phyloP scores from a whole-genome alignment of 2,797 vertebrate genomes.

The Gymnodraco acuticeps region DNA sequence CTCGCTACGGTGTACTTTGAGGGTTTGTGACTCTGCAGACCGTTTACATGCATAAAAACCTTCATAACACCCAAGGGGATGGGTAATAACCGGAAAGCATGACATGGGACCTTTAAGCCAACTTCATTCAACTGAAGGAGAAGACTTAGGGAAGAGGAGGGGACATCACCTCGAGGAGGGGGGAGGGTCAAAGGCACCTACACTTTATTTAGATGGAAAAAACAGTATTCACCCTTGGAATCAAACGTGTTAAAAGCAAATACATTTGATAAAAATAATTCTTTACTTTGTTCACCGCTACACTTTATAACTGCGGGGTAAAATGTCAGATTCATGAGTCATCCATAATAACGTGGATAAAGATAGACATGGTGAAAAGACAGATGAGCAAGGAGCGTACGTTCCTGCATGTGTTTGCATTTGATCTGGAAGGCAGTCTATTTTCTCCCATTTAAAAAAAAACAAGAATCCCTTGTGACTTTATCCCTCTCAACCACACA shows the following conservation, averaged over 20 bases:
- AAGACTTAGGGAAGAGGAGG: constrained; percentile 43
- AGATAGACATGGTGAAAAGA: constrained; percentile 47
- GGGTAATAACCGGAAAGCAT: no score
- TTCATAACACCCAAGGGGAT: no score
- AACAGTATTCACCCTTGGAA: constrained; percentile 17
- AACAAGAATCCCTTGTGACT: constrained; percentile 69
- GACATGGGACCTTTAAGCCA: background rate
- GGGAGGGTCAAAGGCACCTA: constrained; percentile 53
- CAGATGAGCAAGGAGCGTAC: constrained; percentile 31
- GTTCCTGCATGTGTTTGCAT: constrained; percentile 46
- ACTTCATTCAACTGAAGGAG: constrained; percentile 49
- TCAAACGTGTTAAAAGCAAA: constrained; percentile 37
- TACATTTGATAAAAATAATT: constrained; percentile 42
- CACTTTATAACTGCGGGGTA: constrained; percentile 33
- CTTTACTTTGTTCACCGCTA: constrained; percentile 44
- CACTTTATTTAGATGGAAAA: constrained; percentile 32
- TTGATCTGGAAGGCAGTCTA: constrained; percentile 57
- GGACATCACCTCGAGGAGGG: constrained; percentile 37
- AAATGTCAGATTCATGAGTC: constrained; percentile 56
- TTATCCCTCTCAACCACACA: constrained; percentile 63
- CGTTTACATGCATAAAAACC: no score
- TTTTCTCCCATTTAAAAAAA: background rate
- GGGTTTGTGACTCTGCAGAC: no score
- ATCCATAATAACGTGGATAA: constrained; percentile 40
- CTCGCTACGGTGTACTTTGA: no score